A percentile compares a stretch with the other conserved stretches of the same genome.
phyloP scores from a whole-genome alignment of 2,797 vertebrate species.

The Eurystomus glaucurus region DNA sequence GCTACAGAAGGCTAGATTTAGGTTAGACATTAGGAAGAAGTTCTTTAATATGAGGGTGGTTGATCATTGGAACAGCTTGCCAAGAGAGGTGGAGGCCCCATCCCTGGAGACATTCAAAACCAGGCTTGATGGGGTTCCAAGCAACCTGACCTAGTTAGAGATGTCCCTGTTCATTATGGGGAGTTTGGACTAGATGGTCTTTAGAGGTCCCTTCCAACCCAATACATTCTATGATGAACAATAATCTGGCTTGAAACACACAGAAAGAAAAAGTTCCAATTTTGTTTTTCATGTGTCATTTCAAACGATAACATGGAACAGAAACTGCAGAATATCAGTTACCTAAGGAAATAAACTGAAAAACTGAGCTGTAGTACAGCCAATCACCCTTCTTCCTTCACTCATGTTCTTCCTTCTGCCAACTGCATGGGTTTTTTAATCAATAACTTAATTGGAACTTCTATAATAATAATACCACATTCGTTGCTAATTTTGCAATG shows the following conservation, averaged over 20 bases:
- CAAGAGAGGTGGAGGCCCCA: too few species aligned
- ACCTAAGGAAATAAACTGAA: neutral
- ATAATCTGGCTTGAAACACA: neutral
- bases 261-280: neutral
- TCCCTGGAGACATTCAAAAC: too few species aligned
- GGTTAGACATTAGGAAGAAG: too few species aligned
- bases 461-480: neutral
- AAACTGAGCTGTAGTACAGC: neutral
- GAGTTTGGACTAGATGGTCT: too few species aligned
- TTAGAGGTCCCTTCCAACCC: too few species aligned
- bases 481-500: neutral
- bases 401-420: neutral
- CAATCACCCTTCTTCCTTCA: neutral
- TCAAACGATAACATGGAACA: neutral
- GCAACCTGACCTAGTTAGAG: too few species aligned
- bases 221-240: neutral
- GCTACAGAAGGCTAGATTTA: too few species aligned
- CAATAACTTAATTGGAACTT: conserved; percentile 1
- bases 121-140: too few species aligned
- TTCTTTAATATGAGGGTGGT: too few species aligned
- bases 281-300: neutral
- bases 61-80: too few species aligned
- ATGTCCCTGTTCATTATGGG: too few species aligned
- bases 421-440: neutral
- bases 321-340: neutral